These are phyloP conservation scores for Oxyruncus cristatus DNA, from an alignment of 2,113 vertebrate genomes.

Conservation along the genomic window DNA sequence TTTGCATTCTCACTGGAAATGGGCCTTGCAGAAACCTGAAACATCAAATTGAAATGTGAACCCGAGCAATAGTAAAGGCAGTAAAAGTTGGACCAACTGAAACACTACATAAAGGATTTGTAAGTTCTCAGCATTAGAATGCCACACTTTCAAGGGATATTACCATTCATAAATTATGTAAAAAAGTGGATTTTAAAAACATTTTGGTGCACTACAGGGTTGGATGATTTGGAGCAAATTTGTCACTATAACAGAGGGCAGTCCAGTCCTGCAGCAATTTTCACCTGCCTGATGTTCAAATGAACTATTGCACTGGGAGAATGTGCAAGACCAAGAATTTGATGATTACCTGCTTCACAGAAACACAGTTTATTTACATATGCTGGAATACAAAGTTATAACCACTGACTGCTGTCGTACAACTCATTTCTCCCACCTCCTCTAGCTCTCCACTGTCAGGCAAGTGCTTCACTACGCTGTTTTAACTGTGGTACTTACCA, in stretches of 20 bases:
- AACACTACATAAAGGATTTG: background rate
- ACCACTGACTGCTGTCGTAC: background rate
- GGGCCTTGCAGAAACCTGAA: slow-evolving; percentile 82
- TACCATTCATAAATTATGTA: background rate
- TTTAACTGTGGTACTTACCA: background rate
- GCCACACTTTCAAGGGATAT: background rate
- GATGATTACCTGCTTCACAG: background rate
- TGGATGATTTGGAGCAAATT: background rate
- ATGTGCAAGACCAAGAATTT: background rate
- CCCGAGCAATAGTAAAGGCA: background rate
- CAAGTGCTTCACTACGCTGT: background rate
- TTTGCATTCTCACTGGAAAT: slow-evolving; percentile 75
- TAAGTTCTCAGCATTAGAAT: background rate
- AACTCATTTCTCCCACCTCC: background rate
- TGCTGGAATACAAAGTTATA: background rate
- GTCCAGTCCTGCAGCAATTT: background rate
- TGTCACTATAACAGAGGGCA: background rate
- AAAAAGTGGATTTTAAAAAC: background rate
- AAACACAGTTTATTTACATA: background rate
- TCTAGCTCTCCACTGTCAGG: background rate
- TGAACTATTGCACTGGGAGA: background rate
- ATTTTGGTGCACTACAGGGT: background rate
- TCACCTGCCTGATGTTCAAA: background rate
- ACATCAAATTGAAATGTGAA: background rate
- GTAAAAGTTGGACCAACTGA: background rate